Evolutionary conservation across 2,113 vertebrate species (phyloP).

Genomic region (Serinus canaria): DNA sequence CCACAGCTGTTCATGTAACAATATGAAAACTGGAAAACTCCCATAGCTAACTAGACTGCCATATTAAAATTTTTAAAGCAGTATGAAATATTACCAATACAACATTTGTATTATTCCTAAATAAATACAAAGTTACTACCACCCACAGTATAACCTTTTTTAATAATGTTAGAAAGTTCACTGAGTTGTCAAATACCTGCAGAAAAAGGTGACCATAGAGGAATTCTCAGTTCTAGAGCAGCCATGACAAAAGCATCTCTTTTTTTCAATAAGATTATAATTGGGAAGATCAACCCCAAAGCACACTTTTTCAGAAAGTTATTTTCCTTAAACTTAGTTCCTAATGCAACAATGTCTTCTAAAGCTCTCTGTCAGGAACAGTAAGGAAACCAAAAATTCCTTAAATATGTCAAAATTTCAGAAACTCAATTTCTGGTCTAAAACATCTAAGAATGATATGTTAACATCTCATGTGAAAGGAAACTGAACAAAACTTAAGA

Average conservation of each 20-base stretch:
- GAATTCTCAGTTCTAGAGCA: background rate
- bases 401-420: background rate
- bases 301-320: background rate
- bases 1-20: background rate
- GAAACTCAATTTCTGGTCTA: background rate
- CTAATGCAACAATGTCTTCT: background rate
- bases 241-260: background rate
- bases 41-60: background rate
- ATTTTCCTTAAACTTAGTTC: background rate
- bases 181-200: background rate
- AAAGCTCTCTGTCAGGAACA: background rate
- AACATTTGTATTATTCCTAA: background rate
- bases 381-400: background rate
- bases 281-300: background rate
- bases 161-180: background rate
- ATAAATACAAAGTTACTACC: background rate
- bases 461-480: background rate
- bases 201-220: background rate
- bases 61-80: background rate
- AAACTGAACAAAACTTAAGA: background rate
- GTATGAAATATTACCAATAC: background rate
- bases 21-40: background rate
- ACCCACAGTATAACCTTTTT: background rate
- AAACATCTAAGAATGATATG: background rate
- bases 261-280: background rate